phyloP scores from a whole-genome alignment of 92 coral and sea anemone species.

The Zoanthus sociatus region DNA sequence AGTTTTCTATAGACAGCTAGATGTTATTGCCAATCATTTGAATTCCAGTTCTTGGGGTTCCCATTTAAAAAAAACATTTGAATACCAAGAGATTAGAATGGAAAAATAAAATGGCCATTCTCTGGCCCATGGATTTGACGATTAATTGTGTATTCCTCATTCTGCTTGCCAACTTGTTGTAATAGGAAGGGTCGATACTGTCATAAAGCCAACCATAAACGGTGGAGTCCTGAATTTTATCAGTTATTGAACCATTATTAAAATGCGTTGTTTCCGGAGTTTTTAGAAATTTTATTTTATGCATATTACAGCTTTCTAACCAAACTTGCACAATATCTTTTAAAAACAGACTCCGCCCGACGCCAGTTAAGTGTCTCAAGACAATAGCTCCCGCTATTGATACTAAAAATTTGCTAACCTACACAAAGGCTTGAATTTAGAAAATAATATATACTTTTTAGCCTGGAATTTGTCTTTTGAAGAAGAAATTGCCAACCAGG shows the following conservation, averaged over 20 bases:
- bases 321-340: constrained; percentile 8
- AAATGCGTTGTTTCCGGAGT: not conserved
- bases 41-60: constrained; percentile 13
- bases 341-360: not conserved
- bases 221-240: not conserved
- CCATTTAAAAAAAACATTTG: constrained; percentile 26
- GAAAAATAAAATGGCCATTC: not conserved
- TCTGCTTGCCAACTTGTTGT: not conserved
- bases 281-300: not conserved
- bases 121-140: constrained; percentile 37
- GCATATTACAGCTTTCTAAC: not conserved
- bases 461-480: not conserved
- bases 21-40: constrained; percentile 12
- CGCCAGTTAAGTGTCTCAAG: not conserved
- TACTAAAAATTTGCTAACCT: constrained; percentile 2
- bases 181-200: not conserved
- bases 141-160: not conserved
- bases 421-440: not conserved
- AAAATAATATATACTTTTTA: not conserved
- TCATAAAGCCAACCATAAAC: not conserved
- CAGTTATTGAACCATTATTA: not conserved
- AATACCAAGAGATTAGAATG: constrained; percentile 27
- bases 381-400: constrained; percentile 15
- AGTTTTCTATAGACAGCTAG: constrained; percentile 17
- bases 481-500: not conserved